Conservation (phyloP, 2,113 vertebrate species). For the Rhinolophus sinicus region DNA sequence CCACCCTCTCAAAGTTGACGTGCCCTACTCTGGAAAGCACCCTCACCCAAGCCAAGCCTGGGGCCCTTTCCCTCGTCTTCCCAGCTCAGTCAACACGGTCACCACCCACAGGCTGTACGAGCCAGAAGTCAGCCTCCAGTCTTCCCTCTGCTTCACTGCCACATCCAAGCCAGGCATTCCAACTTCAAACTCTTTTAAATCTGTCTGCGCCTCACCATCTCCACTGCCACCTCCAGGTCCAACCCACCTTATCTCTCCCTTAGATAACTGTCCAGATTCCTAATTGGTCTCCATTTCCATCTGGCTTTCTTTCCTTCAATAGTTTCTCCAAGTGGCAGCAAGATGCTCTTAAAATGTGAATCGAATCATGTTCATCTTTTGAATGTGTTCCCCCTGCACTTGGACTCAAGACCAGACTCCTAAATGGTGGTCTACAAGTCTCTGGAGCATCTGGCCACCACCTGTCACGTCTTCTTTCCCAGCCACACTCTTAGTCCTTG, state of each 20-base stretch:
- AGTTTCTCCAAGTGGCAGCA: not conserved
- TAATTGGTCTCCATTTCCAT: not conserved
- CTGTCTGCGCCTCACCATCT: not conserved
- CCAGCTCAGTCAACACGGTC: not conserved
- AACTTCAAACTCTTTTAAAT: not conserved
- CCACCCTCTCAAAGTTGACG: not conserved
- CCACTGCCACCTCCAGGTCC: not conserved
- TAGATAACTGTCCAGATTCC: not conserved
- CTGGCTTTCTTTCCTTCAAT: not conserved
- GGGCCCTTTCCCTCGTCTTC: not conserved
- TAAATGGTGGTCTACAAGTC: not conserved
- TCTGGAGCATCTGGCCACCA: conserved; percentile 12
- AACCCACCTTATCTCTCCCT: not conserved
- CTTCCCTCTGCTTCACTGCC: not conserved
- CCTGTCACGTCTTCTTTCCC: not conserved
- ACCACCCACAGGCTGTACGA: not conserved
- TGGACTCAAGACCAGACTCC: not conserved
- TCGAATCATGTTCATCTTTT: not conserved
- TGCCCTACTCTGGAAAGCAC: not conserved
- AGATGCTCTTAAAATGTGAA: conserved; percentile 17
- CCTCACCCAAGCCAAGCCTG: not conserved
- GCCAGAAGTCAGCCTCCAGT: not conserved
- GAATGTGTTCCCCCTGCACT: not conserved
- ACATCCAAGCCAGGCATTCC: not conserved
- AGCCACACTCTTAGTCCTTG: not conserved